Percentiles rank a stretch among this genome's conserved stretches.
phyloP scores from a whole-genome alignment of 2,888 invertebrate species.

The Synergus japonicus region DNA sequence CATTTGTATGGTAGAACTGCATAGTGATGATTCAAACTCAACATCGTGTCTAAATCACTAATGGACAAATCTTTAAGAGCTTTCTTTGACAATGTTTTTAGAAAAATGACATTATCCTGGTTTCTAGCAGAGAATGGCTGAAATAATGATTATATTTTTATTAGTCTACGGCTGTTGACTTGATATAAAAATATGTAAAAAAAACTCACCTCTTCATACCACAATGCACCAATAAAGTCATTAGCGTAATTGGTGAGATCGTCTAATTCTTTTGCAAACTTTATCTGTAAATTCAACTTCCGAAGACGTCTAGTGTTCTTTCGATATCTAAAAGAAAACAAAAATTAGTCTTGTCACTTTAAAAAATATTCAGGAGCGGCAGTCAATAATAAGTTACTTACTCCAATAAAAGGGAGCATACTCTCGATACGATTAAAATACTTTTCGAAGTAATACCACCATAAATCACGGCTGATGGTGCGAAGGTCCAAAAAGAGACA shows the following conservation, averaged over 20 bases:
- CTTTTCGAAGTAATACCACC: slow-evolving; percentile 65
- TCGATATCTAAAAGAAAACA: slow-evolving; percentile 58
- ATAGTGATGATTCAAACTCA: slow-evolving; percentile 67
- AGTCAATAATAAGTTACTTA: slow-evolving; percentile 54
- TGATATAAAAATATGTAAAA: slow-evolving; percentile 29
- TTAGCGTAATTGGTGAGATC: slow-evolving; percentile 58
- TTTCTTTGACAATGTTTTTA: slow-evolving; percentile 57
- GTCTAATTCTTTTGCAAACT: slow-evolving; percentile 50
- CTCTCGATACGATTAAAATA: slow-evolving; percentile 65
- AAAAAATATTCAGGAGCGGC: background rate
- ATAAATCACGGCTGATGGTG: slow-evolving; percentile 70
- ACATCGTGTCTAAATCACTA: slow-evolving; percentile 57
- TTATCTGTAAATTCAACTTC: slow-evolving; percentile 45
- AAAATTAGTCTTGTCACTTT: background rate
- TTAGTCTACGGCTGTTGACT: background rate
- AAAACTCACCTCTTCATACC: slow-evolving; percentile 57
- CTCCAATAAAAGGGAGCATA: slow-evolving; percentile 67
- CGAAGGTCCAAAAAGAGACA: slow-evolving; percentile 64
- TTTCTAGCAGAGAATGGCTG: slow-evolving; percentile 58
- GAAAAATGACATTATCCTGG: slow-evolving; percentile 56
- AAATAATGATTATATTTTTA: slow-evolving; percentile 33
- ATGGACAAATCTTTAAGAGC: slow-evolving; percentile 54
- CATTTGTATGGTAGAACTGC: slow-evolving; percentile 66
- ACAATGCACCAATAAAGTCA: slow-evolving; percentile 65
- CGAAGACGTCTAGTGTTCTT: slow-evolving; percentile 54